phyloP scores from a whole-genome alignment of 2,113 vertebrate genomes.

The Carassius carassius region DNA sequence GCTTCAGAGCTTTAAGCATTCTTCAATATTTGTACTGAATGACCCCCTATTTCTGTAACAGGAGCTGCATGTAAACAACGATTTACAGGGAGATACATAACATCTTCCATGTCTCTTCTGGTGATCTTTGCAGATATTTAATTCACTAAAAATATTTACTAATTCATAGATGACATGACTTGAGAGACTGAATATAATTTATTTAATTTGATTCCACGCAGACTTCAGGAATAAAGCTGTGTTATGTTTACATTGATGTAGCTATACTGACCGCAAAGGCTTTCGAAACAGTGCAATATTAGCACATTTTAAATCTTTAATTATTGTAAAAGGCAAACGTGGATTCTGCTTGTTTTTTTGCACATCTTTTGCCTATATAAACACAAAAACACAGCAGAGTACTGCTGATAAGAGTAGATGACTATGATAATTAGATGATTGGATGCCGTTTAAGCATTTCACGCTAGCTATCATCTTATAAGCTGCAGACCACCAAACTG shows the following conservation, averaged over 20 bases:
- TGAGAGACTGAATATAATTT: background rate
- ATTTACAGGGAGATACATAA: background rate
- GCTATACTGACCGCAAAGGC: background rate
- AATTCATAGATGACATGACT: background rate
- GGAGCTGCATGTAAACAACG: background rate
- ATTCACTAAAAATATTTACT: background rate
- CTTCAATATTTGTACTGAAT: background rate
- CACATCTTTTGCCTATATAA: background rate
- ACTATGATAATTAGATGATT: constrained; percentile 6
- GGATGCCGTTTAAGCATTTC: background rate
- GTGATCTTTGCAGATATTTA: background rate
- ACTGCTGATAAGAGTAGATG: background rate
- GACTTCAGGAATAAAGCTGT: background rate
- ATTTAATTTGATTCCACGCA: background rate
- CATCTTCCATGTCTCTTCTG: background rate
- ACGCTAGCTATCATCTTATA: background rate
- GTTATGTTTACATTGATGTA: background rate
- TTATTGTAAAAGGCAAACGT: background rate
- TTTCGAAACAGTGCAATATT: background rate
- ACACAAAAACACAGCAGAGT: background rate
- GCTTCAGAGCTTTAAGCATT: background rate
- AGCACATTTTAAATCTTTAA: background rate
- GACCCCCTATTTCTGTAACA: background rate
- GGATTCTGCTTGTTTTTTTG: background rate
- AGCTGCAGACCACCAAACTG: background rate